Evolutionary conservation across 2,113 vertebrate species (phyloP).

Genomic region (Chaenogobius annularis): DNA sequence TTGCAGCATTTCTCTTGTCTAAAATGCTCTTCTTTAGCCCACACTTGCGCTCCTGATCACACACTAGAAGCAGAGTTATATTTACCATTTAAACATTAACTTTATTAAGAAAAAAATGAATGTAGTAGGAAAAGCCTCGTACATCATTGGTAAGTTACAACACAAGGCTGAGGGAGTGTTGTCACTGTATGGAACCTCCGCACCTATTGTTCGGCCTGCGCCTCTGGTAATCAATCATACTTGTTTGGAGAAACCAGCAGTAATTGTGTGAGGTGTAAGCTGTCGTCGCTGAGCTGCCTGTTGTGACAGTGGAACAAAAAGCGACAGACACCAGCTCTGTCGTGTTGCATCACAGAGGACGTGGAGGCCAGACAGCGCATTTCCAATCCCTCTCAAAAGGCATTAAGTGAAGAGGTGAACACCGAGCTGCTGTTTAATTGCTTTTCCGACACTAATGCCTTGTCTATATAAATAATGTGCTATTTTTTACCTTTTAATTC

Average conservation of each 20-base stretch:
- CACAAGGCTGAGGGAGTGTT: constrained; percentile 35
- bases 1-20: constrained; percentile 31
- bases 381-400: constrained; percentile 29
- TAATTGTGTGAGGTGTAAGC: constrained; percentile 51
- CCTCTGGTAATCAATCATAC: constrained; percentile 69
- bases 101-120: background rate
- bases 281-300: constrained; percentile 57
- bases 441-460: constrained; percentile 28
- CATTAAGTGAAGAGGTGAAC: constrained; percentile 16
- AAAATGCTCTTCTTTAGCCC: constrained; percentile 16
- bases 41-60: background rate
- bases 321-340: constrained; percentile 46
- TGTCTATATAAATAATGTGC: constrained; percentile 33
- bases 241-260: constrained; percentile 30
- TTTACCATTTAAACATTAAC: background rate
- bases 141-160: constrained; percentile 25
- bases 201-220: constrained; percentile 51
- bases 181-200: constrained; percentile 34
- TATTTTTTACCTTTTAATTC: constrained; percentile 15
- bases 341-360: constrained; percentile 59
- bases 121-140: constrained; percentile 4
- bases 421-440: constrained; percentile 9
- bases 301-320: constrained; percentile 70
- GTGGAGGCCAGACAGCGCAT: constrained; percentile 30
- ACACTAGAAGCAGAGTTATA: background rate